Evolutionary conservation across 2,113 vertebrate species (phyloP).

Genomic region (Stegastes partitus): DNA sequence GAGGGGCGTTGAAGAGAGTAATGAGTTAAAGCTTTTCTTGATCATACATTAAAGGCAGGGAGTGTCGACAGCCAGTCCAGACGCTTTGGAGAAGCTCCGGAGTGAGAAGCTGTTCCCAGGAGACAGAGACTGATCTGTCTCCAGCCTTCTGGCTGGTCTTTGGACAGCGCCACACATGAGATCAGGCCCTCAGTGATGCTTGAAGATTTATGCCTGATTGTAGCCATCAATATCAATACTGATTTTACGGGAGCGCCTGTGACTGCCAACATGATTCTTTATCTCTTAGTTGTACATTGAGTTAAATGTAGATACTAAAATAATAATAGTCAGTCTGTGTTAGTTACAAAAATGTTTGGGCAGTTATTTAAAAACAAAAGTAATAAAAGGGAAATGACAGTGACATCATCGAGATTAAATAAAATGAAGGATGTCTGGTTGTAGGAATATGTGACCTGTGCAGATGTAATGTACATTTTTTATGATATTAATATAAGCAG

Average conservation of each 20-base stretch:
- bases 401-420: no score
- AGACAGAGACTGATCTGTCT: constrained; percentile 74
- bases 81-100: constrained; percentile 78
- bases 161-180: constrained; percentile 39
- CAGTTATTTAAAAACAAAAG: no score
- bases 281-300: not conserved
- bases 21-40: constrained; percentile 82
- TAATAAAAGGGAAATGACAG: no score
- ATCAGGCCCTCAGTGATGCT: constrained; percentile 34
- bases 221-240: constrained; percentile 5
- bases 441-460: no score
- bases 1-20: constrained; percentile 72
- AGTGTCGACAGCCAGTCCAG: constrained; percentile 81
- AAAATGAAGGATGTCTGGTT: no score
- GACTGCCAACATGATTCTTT: not conserved
- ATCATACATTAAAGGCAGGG: constrained; percentile 84
- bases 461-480: no score
- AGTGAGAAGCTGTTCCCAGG: constrained; percentile 71
- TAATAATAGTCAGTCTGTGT: not conserved
- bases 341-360: not conserved
- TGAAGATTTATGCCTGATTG: constrained; percentile 36
- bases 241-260: not conserved
- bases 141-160: constrained; percentile 62
- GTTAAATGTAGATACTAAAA: not conserved
- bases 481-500: no score